Conservation (phyloP, 2,888 invertebrate genomes). For the Achlya flavicornis region DNA sequence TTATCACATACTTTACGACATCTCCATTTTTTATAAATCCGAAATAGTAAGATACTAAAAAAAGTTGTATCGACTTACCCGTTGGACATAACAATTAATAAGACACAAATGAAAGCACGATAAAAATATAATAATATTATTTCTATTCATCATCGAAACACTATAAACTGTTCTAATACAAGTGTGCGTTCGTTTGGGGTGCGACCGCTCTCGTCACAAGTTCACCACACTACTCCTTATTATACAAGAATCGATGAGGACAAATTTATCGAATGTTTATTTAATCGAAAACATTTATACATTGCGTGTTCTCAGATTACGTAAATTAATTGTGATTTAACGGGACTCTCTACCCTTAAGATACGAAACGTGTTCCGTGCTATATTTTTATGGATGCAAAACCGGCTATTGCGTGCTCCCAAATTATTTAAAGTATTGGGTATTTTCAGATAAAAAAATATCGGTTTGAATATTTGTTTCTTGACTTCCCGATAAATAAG, state of each 20-base stretch:
- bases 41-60: background rate
- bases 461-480: background rate
- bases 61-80: constrained; percentile 26
- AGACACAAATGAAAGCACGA: constrained; percentile 26
- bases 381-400: too few relatives aligned
- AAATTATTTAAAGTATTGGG: too few relatives aligned
- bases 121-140: constrained; percentile 20
- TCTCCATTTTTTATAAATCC: too few relatives aligned
- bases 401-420: too few relatives aligned
- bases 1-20: too few relatives aligned
- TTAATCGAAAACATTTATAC: constrained; percentile 6
- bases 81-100: constrained; percentile 22
- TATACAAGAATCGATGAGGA: constrained; percentile 29
- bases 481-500: background rate
- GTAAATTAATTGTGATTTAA: background rate
- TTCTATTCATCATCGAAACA: constrained; percentile 9
- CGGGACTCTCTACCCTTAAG: too few relatives aligned
- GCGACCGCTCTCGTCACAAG: constrained; percentile 20
- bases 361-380: too few relatives aligned
- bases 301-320: background rate
- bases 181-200: background rate
- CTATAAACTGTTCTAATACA: background rate
- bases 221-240: constrained; percentile 33
- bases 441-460: background rate
- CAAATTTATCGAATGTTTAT: constrained; percentile 22